phyloP scores from a whole-genome alignment of 2,888 invertebrate species.

The Athripsodes cinereus region DNA sequence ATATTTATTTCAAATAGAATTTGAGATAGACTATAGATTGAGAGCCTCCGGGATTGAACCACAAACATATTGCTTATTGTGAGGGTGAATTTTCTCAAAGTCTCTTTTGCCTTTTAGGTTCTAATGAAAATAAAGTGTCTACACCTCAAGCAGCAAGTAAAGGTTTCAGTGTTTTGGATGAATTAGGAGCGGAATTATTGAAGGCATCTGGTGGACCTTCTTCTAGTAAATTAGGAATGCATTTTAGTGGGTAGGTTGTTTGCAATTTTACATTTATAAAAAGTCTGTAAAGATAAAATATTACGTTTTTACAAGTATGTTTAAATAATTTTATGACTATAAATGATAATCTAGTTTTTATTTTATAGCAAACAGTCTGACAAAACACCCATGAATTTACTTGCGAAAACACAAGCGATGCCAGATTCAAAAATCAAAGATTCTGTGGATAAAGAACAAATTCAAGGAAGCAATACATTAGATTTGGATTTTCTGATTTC shows the following conservation, averaged over 20 bases:
- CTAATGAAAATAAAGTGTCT: background rate
- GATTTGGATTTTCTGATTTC: constrained; percentile 50
- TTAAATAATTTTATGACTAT: no score
- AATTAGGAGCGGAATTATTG: constrained; percentile 72
- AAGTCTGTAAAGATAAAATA: no score
- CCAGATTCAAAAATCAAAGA: constrained; percentile 14
- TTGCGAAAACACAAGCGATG: constrained; percentile 31
- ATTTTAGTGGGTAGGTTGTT: constrained; percentile 41
- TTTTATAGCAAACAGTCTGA: constrained; percentile 46
- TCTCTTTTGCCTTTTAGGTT: no score
- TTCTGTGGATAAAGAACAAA: constrained; percentile 26
- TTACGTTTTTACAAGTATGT: no score
- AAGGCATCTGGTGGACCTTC: constrained; percentile 58
- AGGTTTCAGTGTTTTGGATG: constrained; percentile 71
- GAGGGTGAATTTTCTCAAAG: no score
- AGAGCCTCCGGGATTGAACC: no score
- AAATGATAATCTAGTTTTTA: background rate
- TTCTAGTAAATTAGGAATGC: constrained; percentile 33
- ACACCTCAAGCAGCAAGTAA: constrained; percentile 11
- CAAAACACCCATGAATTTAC: constrained; percentile 61
- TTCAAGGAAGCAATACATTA: constrained; percentile 31
- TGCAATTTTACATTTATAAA: background rate
- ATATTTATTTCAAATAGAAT: no score
- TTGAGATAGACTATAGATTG: no score
- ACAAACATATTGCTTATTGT: no score